These are phyloP conservation scores for Beris morrisii DNA, from an alignment of 2,888 invertebrate genomes.

Conservation along the genomic window DNA sequence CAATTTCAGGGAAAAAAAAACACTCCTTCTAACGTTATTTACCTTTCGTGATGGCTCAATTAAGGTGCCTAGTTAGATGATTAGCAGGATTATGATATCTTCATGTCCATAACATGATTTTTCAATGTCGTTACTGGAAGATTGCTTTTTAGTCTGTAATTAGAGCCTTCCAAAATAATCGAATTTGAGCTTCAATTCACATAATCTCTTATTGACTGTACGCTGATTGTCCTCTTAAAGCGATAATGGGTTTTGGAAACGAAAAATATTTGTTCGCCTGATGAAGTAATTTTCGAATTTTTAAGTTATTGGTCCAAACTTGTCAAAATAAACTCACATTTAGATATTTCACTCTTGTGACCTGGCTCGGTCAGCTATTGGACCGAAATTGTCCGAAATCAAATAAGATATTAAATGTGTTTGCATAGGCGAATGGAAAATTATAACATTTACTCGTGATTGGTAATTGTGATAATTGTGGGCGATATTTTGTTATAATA, in stretches of 20 bases:
- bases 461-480: too few relatives aligned
- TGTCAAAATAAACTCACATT: constrained; percentile 6
- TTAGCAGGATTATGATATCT: constrained; percentile 7
- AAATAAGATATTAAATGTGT: constrained; percentile 18
- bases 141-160: constrained; percentile 14
- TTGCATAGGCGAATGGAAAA: constrained; percentile 25
- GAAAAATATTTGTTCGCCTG: constrained; percentile 33
- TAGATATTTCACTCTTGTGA: constrained; percentile 25
- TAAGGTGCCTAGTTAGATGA: constrained; percentile 30
- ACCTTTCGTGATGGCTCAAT: constrained; percentile 42
- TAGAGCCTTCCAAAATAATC: constrained; percentile 31
- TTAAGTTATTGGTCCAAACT: constrained; percentile 3
- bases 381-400: constrained; percentile 19
- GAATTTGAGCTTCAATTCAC: constrained; percentile 30
- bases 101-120: constrained; percentile 21
- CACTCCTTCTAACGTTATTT: constrained; percentile 25
- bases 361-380: not conserved
- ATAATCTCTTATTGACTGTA: not conserved
- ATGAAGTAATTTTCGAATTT: constrained; percentile 25
- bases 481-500: too few relatives aligned
- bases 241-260: constrained; percentile 34
- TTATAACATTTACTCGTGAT: constrained; percentile 21
- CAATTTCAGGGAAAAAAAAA: constrained; percentile 31
- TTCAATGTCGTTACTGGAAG: constrained; percentile 22
- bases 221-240: constrained; percentile 38